Percentiles rank a stretch among this genome's conserved stretches.
Conservation (phyloP, 2,888 invertebrate genomes). For the Hyposoter didymator region DNA sequence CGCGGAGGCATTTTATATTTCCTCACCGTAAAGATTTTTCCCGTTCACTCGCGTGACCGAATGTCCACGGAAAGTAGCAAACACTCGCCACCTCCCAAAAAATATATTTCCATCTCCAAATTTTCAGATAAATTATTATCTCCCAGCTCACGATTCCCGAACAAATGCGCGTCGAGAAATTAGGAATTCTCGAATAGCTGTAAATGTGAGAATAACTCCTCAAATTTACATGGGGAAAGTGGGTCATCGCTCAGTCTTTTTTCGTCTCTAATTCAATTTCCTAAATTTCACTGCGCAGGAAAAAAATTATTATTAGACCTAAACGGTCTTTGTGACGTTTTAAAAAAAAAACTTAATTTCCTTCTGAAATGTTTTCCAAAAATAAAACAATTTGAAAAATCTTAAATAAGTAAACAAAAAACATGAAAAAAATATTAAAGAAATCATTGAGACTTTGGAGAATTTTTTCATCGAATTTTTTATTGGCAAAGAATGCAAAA, state of each 20-base stretch:
- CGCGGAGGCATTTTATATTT: conserved; percentile 40
- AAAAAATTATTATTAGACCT: neutral
- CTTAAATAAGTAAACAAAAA: neutral
- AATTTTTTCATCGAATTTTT: neutral
- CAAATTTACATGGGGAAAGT: conserved; percentile 20
- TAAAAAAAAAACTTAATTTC: neutral
- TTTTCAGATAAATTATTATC: conserved; percentile 3
- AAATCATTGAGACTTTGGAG: neutral
- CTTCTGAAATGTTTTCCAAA: neutral
- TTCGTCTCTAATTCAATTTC: neutral
- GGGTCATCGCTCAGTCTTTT: conserved; percentile 37
- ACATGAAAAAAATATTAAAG: neutral
- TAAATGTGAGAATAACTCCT: conserved; percentile 26
- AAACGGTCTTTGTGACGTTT: neutral
- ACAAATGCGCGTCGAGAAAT: conserved; percentile 15
- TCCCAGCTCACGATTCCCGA: conserved; percentile 33
- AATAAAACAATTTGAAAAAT: neutral
- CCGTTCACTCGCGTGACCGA: conserved; percentile 4
- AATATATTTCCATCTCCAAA: neutral
- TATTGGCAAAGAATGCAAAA: neutral
- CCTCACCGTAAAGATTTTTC: neutral
- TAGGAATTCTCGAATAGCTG: conserved; percentile 53
- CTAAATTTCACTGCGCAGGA: neutral
- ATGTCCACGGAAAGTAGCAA: neutral
- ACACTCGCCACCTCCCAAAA: neutral